phyloP scores from a whole-genome alignment of 2,113 vertebrate genomes.

The Charina bottae region DNA sequence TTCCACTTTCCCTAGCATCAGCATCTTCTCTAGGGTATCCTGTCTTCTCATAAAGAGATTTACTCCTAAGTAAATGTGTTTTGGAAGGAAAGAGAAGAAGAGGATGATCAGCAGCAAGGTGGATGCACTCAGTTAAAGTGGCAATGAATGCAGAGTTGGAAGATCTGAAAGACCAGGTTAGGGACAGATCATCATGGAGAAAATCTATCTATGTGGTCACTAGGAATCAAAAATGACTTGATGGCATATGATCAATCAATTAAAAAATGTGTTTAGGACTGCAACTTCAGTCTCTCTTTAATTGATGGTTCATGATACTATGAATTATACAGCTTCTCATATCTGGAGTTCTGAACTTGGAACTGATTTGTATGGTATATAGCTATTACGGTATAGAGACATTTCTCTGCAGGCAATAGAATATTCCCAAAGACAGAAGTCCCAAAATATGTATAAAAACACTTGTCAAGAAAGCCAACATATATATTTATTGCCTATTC shows the following conservation, averaged over 20 bases:
- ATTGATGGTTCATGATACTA: not conserved
- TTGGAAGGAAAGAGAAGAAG: too few relatives aligned
- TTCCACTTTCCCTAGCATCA: too few relatives aligned
- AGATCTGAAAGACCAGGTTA: too few relatives aligned
- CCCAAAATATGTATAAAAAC: not conserved
- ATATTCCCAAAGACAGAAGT: not conserved
- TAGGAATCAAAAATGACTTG: too few relatives aligned
- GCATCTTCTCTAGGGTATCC: too few relatives aligned
- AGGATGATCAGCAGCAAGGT: too few relatives aligned
- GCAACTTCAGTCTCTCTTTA: not conserved
- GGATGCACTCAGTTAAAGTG: too few relatives aligned
- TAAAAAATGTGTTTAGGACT: not conserved
- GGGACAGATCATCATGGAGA: too few relatives aligned
- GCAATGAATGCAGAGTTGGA: too few relatives aligned
- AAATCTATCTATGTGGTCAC: too few relatives aligned
- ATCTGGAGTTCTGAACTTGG: not conserved
- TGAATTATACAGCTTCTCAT: not conserved
- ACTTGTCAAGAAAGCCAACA: not conserved
- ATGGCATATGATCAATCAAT: too few relatives aligned
- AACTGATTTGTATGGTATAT: not conserved
- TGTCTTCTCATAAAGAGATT: not conserved
- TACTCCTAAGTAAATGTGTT: not conserved
- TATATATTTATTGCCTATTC: not conserved
- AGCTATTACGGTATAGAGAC: not conserved
- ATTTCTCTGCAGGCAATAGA: not conserved